Percentiles rank a stretch among this genome's conserved stretches.
phyloP scores from a whole-genome alignment of 2,797 vertebrate species.

The Chiloscyllium punctatum region DNA sequence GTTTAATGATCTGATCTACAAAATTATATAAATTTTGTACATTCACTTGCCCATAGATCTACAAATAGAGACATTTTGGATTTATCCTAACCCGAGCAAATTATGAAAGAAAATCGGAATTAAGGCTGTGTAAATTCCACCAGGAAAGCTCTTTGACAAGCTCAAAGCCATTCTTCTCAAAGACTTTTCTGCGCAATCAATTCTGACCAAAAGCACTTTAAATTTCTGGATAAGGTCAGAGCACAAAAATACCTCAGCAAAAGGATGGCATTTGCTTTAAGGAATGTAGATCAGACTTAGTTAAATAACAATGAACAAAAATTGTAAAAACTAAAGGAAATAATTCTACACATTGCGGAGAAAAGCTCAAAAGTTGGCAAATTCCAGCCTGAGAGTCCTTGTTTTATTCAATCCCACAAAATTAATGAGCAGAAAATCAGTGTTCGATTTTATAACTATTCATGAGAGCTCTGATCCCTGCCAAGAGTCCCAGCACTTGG shows the following conservation, averaged over 20 bases:
- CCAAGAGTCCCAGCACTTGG: neutral
- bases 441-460: neutral
- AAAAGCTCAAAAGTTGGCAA: neutral
- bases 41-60: neutral
- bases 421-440: slow-evolving; percentile 5
- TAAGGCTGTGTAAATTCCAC: neutral
- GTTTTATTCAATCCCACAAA: neutral
- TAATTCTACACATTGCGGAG: neutral
- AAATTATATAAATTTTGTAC: neutral
- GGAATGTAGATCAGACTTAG: neutral
- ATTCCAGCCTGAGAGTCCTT: neutral
- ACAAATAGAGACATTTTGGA: neutral
- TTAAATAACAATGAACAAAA: neutral
- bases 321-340: neutral
- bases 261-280: neutral
- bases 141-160: neutral
- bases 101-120: neutral
- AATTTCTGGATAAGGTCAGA: neutral
- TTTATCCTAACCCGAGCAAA: neutral
- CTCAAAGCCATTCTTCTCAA: neutral
- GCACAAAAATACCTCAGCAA: neutral
- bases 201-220: neutral
- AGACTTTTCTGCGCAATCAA: neutral
- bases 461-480: neutral
- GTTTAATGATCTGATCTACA: neutral